These are phyloP conservation scores for Cheilosia vernalis DNA, from an alignment of 2,888 invertebrate genomes.

Conservation along the genomic window DNA sequence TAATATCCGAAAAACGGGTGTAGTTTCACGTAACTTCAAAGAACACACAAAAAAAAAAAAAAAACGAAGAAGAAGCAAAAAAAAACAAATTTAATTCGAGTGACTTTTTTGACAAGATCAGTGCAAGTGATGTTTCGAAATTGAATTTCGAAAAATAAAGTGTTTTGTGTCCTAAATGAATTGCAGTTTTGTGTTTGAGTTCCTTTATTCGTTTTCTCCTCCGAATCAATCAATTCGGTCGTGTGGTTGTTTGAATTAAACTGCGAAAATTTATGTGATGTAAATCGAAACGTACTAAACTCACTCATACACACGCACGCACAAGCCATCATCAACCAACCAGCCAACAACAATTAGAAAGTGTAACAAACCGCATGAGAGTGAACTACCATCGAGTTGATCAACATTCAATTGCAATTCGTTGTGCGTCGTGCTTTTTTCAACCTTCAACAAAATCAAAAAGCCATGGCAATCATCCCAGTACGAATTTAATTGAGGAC, in stretches of 20 bases:
- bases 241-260: conserved; percentile 17
- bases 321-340: neutral
- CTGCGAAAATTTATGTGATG: conserved; percentile 43
- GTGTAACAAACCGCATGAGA: conserved; percentile 46
- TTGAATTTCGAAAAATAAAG: conserved; percentile 5
- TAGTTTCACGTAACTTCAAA: conserved; percentile 40
- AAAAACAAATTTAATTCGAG: neutral
- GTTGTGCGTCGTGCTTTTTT: neutral
- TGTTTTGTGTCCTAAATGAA: conserved; percentile 6
- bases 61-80: neutral
- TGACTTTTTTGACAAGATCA: neutral
- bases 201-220: conserved; percentile 8
- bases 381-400: conserved; percentile 7
- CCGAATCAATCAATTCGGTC: conserved; percentile 40
- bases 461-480: neutral
- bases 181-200: conserved; percentile 20
- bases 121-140: conserved; percentile 2
- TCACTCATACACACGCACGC: conserved; percentile 8
- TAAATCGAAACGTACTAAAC: conserved; percentile 33
- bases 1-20: conserved; percentile 47
- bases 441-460: neutral
- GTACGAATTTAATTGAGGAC: neutral
- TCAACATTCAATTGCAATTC: neutral
- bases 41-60: neutral
- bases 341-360: conserved; percentile 52